Evolutionary conservation across 2,888 invertebrate genomes (phyloP).

Genomic region (Charanyca ferruginea): DNA sequence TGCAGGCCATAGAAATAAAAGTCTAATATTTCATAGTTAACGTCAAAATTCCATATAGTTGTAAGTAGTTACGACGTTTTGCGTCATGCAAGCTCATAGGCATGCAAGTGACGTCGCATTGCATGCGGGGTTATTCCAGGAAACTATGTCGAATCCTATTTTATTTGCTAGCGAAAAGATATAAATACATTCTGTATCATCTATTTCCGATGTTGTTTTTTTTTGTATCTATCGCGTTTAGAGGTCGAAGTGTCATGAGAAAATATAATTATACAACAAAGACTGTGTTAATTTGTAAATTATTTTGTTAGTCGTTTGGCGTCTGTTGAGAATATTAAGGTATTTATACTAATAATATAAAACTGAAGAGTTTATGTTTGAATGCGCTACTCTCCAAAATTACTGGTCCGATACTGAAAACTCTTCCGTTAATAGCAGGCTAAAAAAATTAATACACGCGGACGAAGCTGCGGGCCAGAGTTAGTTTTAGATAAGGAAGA

Average conservation of each 20-base stretch:
- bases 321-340: too few species aligned
- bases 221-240: constrained; percentile 33
- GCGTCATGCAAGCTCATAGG: constrained; percentile 49
- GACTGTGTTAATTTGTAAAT: neutral
- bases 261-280: constrained; percentile 17
- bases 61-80: constrained; percentile 26
- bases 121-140: constrained; percentile 50
- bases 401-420: too few species aligned
- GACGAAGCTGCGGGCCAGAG: too few species aligned
- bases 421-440: too few species aligned
- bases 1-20: constrained; percentile 44
- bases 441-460: too few species aligned
- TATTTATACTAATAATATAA: too few species aligned
- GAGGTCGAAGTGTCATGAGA: constrained; percentile 43
- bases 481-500: neutral
- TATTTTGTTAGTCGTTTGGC: neutral
- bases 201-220: constrained; percentile 44
- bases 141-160: constrained; percentile 44
- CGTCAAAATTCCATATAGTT: constrained; percentile 34
- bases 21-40: constrained; percentile 47
- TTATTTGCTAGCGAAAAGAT: constrained; percentile 37
- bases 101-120: constrained; percentile 43
- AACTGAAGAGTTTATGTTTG: too few species aligned
- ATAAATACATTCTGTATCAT: constrained; percentile 10
- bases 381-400: too few species aligned